Evolutionary conservation across 2,888 invertebrate genomes (phyloP).

Genomic region (Caenorhabditis imperialis): DNA sequence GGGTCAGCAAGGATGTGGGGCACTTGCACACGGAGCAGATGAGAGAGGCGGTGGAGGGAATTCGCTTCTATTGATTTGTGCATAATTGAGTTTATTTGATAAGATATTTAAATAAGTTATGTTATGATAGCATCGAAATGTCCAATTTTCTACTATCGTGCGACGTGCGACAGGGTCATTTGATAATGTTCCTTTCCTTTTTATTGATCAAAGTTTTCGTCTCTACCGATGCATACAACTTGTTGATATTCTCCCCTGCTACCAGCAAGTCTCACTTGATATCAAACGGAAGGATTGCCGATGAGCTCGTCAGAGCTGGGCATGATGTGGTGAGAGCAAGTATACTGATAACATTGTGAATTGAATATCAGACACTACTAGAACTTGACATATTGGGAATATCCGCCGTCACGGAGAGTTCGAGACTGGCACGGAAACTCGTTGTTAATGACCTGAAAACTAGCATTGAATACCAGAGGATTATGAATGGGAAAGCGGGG

Average conservation of each 20-base stretch:
- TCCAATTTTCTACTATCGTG: constrained; percentile 22
- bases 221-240: constrained; percentile 33
- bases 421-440: constrained; percentile 48
- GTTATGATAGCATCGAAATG: no score
- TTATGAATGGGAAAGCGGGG: constrained; percentile 18
- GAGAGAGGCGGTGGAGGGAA: constrained; percentile 4
- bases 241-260: constrained; percentile 60
- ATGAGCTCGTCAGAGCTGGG: constrained; percentile 65
- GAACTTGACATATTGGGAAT: constrained; percentile 59
- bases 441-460: constrained; percentile 38
- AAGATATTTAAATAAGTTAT: background rate
- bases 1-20: constrained; percentile 44
- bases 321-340: constrained; percentile 65
- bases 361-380: constrained; percentile 41
- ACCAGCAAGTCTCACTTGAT: constrained; percentile 66
- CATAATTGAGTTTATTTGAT: background rate
- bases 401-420: constrained; percentile 43
- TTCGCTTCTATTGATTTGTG: constrained; percentile 13
- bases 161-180: no score
- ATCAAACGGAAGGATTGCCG: constrained; percentile 66
- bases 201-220: background rate
- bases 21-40: constrained; percentile 25
- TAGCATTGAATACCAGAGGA: constrained; percentile 4
- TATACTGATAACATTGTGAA: background rate
- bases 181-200: background rate